A percentile compares a stretch with the other conserved stretches of the same genome.
Evolutionary conservation across 1,140 invertebrate species (phyloP).

Genomic region (Bombyx mandarina): DNA sequence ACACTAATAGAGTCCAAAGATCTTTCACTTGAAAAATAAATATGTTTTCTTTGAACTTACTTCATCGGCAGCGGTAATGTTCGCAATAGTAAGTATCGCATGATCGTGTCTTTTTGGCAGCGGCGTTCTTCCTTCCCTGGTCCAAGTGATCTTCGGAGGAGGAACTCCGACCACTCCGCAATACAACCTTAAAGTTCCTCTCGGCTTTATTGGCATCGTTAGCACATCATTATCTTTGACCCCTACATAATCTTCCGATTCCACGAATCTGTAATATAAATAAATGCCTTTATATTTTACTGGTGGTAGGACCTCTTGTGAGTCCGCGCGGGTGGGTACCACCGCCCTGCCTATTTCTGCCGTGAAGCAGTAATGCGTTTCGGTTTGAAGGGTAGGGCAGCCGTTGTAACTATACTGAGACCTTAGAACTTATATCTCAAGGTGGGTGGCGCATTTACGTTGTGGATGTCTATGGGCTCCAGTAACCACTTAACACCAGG

Average conservation of each 20-base stretch:
- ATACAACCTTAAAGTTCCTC: slow-evolving; percentile 60
- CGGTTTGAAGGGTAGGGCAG: no score
- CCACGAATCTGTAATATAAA: slow-evolving; percentile 37
- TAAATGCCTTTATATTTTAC: neutral
- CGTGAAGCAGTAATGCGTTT: no score
- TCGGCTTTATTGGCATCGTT: slow-evolving; percentile 31
- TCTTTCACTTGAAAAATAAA: no score
- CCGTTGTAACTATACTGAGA: no score
- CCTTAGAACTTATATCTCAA: no score
- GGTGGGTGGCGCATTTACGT: no score
- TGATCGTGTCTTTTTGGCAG: slow-evolving; percentile 26
- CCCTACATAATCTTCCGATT: slow-evolving; percentile 50
- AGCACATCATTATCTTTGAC: slow-evolving; percentile 33
- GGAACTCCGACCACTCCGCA: slow-evolving; percentile 77
- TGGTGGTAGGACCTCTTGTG: no score
- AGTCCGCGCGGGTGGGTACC: no score
- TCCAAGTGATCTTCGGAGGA: slow-evolving; percentile 73
- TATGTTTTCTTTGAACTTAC: slow-evolving; percentile 16
- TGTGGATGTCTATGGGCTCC: no score
- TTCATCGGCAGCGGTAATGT: slow-evolving; percentile 47
- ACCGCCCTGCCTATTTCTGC: no score
- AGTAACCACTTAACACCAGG: no score
- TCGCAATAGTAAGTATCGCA: slow-evolving; percentile 26
- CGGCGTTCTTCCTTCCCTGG: slow-evolving; percentile 48
- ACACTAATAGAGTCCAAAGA: no score